Percentiles rank a stretch among this genome's conserved stretches.
phyloP scores from a whole-genome alignment of 1,140 invertebrate species.

The Paralvinella palmiformis region DNA sequence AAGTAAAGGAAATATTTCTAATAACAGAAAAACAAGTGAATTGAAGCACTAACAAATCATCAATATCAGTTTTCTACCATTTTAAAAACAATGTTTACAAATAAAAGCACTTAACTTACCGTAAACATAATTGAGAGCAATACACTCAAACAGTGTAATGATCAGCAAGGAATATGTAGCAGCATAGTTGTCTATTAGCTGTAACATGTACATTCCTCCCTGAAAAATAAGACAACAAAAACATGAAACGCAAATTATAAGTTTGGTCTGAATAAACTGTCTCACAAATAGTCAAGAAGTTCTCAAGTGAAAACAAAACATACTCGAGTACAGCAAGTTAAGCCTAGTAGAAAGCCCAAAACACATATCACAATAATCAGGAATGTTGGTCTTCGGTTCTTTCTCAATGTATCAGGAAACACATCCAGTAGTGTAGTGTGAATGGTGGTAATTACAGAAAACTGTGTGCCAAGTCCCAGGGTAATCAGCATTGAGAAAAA shows the following conservation, averaged over 20 bases:
- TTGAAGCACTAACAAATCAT: neutral
- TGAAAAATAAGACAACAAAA: slow-evolving; percentile 24
- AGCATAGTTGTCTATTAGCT: slow-evolving; percentile 78
- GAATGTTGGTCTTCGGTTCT: slow-evolving; percentile 6
- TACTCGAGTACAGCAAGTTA: slow-evolving; percentile 24
- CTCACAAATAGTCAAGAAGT: neutral
- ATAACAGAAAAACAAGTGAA: neutral
- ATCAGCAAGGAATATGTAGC: slow-evolving; percentile 78
- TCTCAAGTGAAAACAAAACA: neutral
- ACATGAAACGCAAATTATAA: neutral
- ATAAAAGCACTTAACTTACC: slow-evolving; percentile 22
- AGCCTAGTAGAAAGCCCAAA: slow-evolving; percentile 21
- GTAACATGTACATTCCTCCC: slow-evolving; percentile 74
- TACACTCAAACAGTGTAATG: slow-evolving; percentile 61
- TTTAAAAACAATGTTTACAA: neutral
- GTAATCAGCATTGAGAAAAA: slow-evolving; percentile 97
- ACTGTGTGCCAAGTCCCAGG: slow-evolving; percentile 73
- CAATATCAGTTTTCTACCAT: neutral
- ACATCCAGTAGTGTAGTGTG: slow-evolving; percentile 25
- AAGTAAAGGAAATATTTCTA: neutral
- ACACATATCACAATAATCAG: slow-evolving; percentile 20
- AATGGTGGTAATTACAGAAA: slow-evolving; percentile 26
- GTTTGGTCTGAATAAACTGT: neutral
- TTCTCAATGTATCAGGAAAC: slow-evolving; percentile 18
- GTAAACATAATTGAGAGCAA: slow-evolving; percentile 75